These are phyloP conservation scores for Trachymyrmex cornetzi DNA, from an alignment of 1,140 invertebrate species.

Conservation along the genomic window DNA sequence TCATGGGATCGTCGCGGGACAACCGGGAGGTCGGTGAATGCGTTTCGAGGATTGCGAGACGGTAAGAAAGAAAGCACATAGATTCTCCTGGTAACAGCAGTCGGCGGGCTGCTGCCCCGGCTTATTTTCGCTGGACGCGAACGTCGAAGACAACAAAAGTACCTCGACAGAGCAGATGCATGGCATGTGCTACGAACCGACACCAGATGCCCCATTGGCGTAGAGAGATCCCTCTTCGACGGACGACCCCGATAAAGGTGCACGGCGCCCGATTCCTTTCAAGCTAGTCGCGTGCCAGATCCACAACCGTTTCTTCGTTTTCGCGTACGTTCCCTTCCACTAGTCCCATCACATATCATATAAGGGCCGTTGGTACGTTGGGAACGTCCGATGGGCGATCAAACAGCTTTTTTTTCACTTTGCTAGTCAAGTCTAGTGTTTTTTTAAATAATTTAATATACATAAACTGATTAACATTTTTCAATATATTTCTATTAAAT, in stretches of 20 bases:
- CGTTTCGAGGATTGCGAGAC: slow-evolving; percentile 10
- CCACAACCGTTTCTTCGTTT: slow-evolving; percentile 12
- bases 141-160: slow-evolving; percentile 83
- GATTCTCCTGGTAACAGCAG: slow-evolving; percentile 80
- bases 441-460: not conserved
- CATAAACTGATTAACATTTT: not conserved
- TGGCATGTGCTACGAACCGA: slow-evolving; percentile 85
- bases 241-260: slow-evolving; percentile 68
- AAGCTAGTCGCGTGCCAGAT: slow-evolving; percentile 77
- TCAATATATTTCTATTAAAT: not conserved
- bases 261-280: slow-evolving; percentile 67
- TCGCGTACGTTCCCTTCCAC: slow-evolving; percentile 7
- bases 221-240: slow-evolving; percentile 76
- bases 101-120: slow-evolving; percentile 60
- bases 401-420: not conserved
- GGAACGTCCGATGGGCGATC: not conserved
- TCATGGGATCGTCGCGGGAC: slow-evolving; percentile 12
- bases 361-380: not conserved
- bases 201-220: slow-evolving; percentile 86
- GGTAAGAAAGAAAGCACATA: slow-evolving; percentile 64
- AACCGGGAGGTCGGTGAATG: not conserved
- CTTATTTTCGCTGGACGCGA: slow-evolving; percentile 76
- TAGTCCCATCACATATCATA: not conserved
- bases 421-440: not conserved
- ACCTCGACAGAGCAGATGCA: slow-evolving; percentile 83